phyloP scores from a whole-genome alignment of 2,113 vertebrate genomes.

The Petroica traversi region DNA sequence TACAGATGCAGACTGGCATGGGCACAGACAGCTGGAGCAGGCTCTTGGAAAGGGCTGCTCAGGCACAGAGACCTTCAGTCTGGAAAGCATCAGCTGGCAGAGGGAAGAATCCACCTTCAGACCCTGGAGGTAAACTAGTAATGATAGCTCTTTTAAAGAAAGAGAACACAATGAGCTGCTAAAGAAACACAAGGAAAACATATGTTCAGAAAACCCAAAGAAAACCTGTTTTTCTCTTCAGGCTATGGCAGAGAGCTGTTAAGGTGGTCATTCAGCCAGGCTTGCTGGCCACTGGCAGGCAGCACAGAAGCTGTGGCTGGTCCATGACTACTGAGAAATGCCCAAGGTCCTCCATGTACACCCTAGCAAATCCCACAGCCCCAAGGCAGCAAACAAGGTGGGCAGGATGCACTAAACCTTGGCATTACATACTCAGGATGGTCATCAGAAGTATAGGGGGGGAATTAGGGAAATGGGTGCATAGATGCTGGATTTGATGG shows the following conservation, averaged over 20 bases:
- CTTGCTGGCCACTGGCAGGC: not conserved
- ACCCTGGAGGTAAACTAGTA: not conserved
- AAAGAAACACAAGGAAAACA: not conserved
- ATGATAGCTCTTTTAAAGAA: not conserved
- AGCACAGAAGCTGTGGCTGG: not conserved
- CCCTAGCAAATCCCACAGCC: not conserved
- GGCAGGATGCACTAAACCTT: not conserved
- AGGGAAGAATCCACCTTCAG: not conserved
- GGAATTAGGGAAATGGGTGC: not conserved
- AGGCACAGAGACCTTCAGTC: not conserved
- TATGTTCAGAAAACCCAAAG: not conserved
- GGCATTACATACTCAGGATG: not conserved
- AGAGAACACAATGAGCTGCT: not conserved
- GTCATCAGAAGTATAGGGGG: not conserved
- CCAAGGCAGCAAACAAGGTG: not conserved
- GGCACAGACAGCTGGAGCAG: not conserved
- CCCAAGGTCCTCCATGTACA: not conserved
- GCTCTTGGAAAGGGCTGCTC: not conserved
- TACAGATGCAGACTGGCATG: not conserved
- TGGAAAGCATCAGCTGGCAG: not conserved
- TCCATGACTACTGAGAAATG: not conserved
- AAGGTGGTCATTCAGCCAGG: not conserved
- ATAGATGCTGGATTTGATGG: not conserved
- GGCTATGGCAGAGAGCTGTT: not conserved
- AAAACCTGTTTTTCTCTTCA: not conserved